Base-by-base conservation (phyloP, 2,113 vertebrate genomes). In the Pionites leucogaster region DNA sequence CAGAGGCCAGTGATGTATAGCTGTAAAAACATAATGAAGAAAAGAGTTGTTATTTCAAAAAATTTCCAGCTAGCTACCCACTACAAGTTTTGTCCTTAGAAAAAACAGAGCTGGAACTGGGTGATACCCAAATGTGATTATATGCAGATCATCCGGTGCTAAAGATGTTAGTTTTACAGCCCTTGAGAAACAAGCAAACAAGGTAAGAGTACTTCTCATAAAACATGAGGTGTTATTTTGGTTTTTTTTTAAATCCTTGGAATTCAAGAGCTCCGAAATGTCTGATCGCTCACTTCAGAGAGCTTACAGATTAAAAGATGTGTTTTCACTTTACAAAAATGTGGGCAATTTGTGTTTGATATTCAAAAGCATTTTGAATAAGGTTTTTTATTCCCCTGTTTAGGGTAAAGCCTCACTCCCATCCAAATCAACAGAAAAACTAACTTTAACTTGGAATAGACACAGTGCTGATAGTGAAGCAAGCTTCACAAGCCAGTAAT, bases 141-240 rank as follows among this genome's bases (percentile, higher is more conserved):
- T 44, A 72, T 91, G 57, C 49, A 90, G 93, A 80, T 92, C 63
- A 82, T 91, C 59, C 78, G 68, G 71, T 93, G 53, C 68, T 75
- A 75, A 93, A 93, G 42, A 95, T 79, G 50, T 83, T 88, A 78
- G 80, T 88, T 82, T 64, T 42, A 63, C 50, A 94, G 39, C 29
- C 31, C 33, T 77, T n/a, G 60, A 93, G 75, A 80, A 95, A 70
- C 37, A 82, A 88, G 46, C 11, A 31, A 92, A 70, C 31, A 82
- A 91, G 70, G 79, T 81, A 84, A 76, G 42, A 5, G 1, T 55
- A 41, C 13, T 90, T 85, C 49, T 76, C 17, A 41, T 63, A 86
- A 80, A 39, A 88, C 89, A 85, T 24, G 6, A n/a, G 17, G 7
- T 44, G 15, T 72, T 93, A 47, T 10, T 74, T 67, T 47, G 47